Evolutionary conservation across 1,140 invertebrate species (phyloP), one percentile per base, ranked within the genome.

Genomic region (Drosophila busckii): DNA sequence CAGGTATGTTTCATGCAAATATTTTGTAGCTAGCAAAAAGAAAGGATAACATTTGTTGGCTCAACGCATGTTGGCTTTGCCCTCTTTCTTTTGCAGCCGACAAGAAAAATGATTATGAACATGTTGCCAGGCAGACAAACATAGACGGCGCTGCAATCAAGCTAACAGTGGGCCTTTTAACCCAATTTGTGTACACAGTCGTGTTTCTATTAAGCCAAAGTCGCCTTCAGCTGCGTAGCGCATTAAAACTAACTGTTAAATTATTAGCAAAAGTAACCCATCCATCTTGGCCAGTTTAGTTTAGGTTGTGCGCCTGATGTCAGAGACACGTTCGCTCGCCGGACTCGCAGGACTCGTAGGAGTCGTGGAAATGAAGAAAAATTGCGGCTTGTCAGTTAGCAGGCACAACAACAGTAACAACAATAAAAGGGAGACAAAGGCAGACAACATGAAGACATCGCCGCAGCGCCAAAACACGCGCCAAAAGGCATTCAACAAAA

Each of bases 311-410:
- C 32, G 50, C 19, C 31, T 40, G n/a, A n/a, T n/a, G n/a, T n/a
- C n/a, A n/a, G n/a, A n/a, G n/a, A n/a, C n/a, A n/a, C n/a, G n/a
- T n/a, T n/a, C n/a, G n/a, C n/a, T n/a, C n/a, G n/a, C n/a, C n/a
- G n/a, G n/a, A n/a, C n/a, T n/a, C n/a, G n/a, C n/a, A n/a, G n/a
- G n/a, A n/a, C n/a, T n/a, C n/a, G n/a, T n/a, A n/a, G n/a, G n/a
- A n/a, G n/a, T n/a, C n/a, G n/a, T n/a, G 48, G 54, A 78, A 80
- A 80, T 82, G 75, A 82, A 80, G 73, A 80, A 73, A 80, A 80
- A 80, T 82, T 80, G 68, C 75, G 68, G 73, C 63, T 54, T 73
- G 73, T 82, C 73, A 82, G 73, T 69, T 55, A 45, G 60, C n/a
- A 82, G 75, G 69, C 75, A 82, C 64, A 65, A 68, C 63, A 56